Evolutionary conservation across 2,888 invertebrate species (phyloP).

Genomic region (Galeruca laticollis): DNA sequence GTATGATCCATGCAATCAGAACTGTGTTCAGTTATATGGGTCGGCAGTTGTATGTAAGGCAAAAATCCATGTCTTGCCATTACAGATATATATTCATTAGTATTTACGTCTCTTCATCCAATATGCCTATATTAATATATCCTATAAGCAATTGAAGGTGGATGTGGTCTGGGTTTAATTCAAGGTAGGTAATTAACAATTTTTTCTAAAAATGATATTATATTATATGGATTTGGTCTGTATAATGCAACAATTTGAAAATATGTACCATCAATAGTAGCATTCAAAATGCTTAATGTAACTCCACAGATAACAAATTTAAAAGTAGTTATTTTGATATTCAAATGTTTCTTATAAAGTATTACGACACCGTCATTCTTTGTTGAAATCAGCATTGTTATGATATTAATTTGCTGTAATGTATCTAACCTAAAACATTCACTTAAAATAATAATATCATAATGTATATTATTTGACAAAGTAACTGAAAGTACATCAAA

Average conservation of each 20-base stretch:
- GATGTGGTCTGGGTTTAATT: conserved; percentile 29
- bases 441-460: no score
- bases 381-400: conserved; percentile 33
- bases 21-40: no score
- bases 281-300: no score
- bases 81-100: no score
- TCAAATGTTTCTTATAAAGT: no score
- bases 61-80: conserved; percentile 35
- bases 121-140: conserved; percentile 34
- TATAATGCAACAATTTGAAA: conserved; percentile 34
- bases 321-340: no score
- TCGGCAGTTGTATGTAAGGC: conserved; percentile 32
- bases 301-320: no score
- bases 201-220: conserved; percentile 30
- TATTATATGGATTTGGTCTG: conserved; percentile 30
- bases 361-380: conserved; percentile 26
- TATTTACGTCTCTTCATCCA: conserved; percentile 28
- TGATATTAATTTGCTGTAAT: conserved; percentile 29
- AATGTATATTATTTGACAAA: no score
- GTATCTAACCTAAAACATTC: no score
- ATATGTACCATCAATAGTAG: no score
- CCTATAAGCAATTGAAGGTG: conserved; percentile 29
- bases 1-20: no score
- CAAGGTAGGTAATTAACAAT: conserved; percentile 35
- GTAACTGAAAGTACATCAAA: conserved; percentile 20